Conservation (phyloP, 1,140 invertebrate genomes). For the Helicoverpa zea region DNA sequence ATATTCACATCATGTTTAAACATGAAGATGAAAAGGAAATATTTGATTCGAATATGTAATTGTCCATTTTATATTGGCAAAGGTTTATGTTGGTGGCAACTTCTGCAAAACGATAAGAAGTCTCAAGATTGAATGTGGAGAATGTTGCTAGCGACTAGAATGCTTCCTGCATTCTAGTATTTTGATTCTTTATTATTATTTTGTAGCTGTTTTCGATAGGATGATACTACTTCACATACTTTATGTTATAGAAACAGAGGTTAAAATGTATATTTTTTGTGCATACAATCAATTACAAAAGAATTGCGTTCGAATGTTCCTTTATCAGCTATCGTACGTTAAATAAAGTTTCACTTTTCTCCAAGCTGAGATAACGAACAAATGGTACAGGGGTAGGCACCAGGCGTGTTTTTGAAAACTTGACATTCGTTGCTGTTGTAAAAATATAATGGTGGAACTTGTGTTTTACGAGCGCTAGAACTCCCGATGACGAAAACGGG, state of each 20-base stretch:
- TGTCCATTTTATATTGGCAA: too few species aligned
- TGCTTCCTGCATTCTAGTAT: too few species aligned
- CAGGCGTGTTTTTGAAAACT: conserved; percentile 68
- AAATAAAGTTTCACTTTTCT: conserved; percentile 7
- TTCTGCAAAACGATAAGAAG: too few species aligned
- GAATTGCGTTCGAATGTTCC: not conserved
- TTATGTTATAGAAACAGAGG: not conserved
- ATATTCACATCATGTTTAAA: too few species aligned
- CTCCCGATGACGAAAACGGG: conserved; percentile 59
- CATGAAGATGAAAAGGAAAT: too few species aligned
- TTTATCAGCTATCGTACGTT: not conserved
- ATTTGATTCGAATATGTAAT: too few species aligned
- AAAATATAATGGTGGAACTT: conserved; percentile 77
- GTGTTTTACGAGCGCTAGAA: conserved; percentile 72
- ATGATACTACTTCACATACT: too few species aligned
- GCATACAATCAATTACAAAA: not conserved
- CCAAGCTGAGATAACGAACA: conserved; percentile 61
- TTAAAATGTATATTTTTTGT: not conserved
- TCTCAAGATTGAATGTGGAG: too few species aligned
- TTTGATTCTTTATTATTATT: too few species aligned
- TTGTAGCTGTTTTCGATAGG: too few species aligned
- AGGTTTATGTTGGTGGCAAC: too few species aligned
- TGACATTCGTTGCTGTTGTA: conserved; percentile 76
- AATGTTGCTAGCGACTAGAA: too few species aligned
- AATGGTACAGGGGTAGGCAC: conserved; percentile 47